These are phyloP conservation scores for Piaya cayana DNA, from an alignment of 2,113 vertebrate genomes.

Conservation along the genomic window DNA sequence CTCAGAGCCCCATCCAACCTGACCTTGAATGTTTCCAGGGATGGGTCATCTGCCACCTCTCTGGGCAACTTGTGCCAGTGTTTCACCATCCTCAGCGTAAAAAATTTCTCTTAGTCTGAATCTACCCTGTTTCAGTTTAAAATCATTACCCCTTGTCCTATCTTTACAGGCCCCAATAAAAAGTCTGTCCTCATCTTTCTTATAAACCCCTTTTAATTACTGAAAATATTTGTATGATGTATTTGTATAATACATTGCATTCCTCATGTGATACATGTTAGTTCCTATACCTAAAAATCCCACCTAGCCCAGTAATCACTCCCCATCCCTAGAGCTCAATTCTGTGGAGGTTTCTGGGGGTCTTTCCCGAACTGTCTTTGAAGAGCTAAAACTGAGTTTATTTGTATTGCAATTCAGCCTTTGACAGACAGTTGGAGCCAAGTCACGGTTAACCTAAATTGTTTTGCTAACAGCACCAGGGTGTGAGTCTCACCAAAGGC, in stretches of 20 bases:
- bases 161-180: accelerated
- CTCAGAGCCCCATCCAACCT: neutral
- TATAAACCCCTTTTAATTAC: accelerated
- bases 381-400: conserved; percentile 40
- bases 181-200: neutral
- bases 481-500: conserved; percentile 56
- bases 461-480: conserved; percentile 69
- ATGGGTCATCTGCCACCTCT: neutral
- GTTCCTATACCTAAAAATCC: neutral
- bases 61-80: accelerated
- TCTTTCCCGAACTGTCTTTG: conserved; percentile 21
- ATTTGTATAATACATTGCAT: neutral
- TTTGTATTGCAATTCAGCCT: conserved; percentile 70
- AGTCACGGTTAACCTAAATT: conserved; percentile 69
- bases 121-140: neutral
- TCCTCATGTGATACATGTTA: neutral
- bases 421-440: conserved; percentile 71
- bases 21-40: neutral
- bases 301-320: neutral
- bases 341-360: neutral
- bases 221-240: accelerated
- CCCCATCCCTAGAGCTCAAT: neutral
- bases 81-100: accelerated
- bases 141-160: neutral
- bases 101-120: accelerated